Base-by-base conservation (phyloP, 2,797 vertebrate genomes). In the Pseudopleuronectes americanus region DNA sequence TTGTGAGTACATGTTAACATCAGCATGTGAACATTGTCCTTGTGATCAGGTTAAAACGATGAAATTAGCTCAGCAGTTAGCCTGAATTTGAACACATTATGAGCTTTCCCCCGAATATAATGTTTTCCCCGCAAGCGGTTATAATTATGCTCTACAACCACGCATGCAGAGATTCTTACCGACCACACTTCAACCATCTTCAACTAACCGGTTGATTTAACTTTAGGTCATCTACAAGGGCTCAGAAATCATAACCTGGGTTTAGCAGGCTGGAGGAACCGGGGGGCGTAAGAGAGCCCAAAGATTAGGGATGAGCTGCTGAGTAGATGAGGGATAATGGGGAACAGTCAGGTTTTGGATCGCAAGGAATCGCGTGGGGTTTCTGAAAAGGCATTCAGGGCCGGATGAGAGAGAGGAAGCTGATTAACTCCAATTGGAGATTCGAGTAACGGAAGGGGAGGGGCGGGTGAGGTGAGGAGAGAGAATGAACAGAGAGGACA, bases 261-360 rank as follows among this genome's bases (percentile, higher is more conserved):
- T 28, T 24, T 51, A 43, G 49, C 23, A 75, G 57, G 58, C 13
- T 36, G 17, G 14, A 79, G 43, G 22, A 68, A 16, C 16, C 7
- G 19, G 24, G 24, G 33, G 45, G 51, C 17, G 78, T 78, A 49
- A 76, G 64, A 64, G 64, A 79, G 85, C 66, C 77, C 36, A 86
- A 84, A 86, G 85, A 87, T 88, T 86, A 84, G 64, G 79, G 77
- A 84, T 81, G 81, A 87, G 78, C 80, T 74, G 81, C 73, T 71
- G 79, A 84, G 84, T 66, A 81, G 85, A 87, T 85, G 84, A 86
- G 82, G 88, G 84, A 89, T 89, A 86, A 91, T 88, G 79, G 76
- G 21, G 66, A 80, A 66, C 76, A 56, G 85, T 88, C 80, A 49
- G 4, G 41, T 85, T 89, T 90, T 28, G 56, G 75, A 78, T 83